Evolutionary conservation across 2,888 invertebrate genomes (phyloP), one percentile per base, ranked within the genome.

Genomic region (Tenthredo distinguenda): DNA sequence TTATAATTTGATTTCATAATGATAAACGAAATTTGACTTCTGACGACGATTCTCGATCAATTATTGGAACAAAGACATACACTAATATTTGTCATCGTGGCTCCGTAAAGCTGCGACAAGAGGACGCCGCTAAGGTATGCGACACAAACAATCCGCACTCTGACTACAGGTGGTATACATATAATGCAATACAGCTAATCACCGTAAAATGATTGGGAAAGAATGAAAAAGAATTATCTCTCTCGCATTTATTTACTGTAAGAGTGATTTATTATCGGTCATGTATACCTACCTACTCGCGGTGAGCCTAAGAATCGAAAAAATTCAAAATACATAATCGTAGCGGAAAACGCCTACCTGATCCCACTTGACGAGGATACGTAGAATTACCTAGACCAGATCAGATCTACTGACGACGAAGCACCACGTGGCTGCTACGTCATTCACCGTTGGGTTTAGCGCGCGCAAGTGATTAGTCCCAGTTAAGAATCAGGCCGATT

Each of bases 401-500:
- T 77, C 77, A 50, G 77, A 55, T 74, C 43, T 74, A 74, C 21
- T 21, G 40, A 21, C 26, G 40, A 43, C 72, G 72, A 15, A 15
- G 26, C 62, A 62, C 47, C 81, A 81, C 81, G 81, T 81, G 81
- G 58, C 37, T 62, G 62, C 34, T 34, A 58, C 62, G 62, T 81
- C n/a, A 81, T 40, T 62, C 26, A 26, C 34, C 81, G 81, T 62
- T 81, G 21, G 62, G 81, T 62, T 79, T 81, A 62, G 26, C 58
- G 81, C 81, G 81, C 81, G 81, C 40, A 81, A 81, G 81, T 62
- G 81, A 81, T 81, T 81, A 81, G 81, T 62, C 81, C 81, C 58
- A 81, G 58, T 81, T 81, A 62, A 62, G 81, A 81, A 81, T 55
- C 81, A 81, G 81, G 81, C 81, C 81, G 81, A 21, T 21, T 58